Percentiles rank a stretch among this genome's conserved stretches.
Conservation (phyloP, 2,888 invertebrate species). For the Polymixis lichenea region DNA sequence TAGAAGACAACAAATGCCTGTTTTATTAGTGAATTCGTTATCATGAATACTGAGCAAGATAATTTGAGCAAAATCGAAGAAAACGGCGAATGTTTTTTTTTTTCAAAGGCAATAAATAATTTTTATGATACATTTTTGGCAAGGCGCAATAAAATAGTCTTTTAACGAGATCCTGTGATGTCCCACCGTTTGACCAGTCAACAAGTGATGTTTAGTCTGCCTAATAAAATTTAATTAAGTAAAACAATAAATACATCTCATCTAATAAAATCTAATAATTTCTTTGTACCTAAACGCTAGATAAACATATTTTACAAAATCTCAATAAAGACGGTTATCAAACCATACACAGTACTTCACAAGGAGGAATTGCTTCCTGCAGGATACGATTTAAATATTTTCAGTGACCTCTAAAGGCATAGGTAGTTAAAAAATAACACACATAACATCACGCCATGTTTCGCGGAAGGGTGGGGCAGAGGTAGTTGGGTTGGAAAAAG, state of each 20-base stretch:
- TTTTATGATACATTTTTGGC: conserved; percentile 81
- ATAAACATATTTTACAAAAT: conserved; percentile 62
- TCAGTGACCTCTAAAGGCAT: neutral
- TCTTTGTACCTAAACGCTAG: conserved; percentile 64
- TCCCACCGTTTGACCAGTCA: conserved; percentile 80
- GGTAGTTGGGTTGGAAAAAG: no score
- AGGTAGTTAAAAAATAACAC: neutral
- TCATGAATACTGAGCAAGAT: conserved; percentile 76
- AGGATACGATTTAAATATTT: conserved; percentile 7
- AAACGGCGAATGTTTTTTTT: conserved; percentile 61
- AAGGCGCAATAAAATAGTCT: conserved; percentile 85
- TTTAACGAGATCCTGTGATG: conserved; percentile 87
- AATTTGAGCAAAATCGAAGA: conserved; percentile 74
- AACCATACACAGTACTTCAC: conserved; percentile 28
- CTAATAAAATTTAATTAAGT: conserved; percentile 68
- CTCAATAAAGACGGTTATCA: conserved; percentile 50
- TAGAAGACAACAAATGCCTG: conserved; percentile 48
- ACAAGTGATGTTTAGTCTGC: conserved; percentile 79
- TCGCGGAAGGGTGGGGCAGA: no score
- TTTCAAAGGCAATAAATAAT: conserved; percentile 70
- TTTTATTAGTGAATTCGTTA: conserved; percentile 53
- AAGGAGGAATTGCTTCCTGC: neutral
- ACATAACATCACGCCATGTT: no score
- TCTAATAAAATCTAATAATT: conserved; percentile 66
- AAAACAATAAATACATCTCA: conserved; percentile 74